Evolutionary conservation across 2,888 invertebrate genomes (phyloP).

Genomic region (Biston betularia): DNA sequence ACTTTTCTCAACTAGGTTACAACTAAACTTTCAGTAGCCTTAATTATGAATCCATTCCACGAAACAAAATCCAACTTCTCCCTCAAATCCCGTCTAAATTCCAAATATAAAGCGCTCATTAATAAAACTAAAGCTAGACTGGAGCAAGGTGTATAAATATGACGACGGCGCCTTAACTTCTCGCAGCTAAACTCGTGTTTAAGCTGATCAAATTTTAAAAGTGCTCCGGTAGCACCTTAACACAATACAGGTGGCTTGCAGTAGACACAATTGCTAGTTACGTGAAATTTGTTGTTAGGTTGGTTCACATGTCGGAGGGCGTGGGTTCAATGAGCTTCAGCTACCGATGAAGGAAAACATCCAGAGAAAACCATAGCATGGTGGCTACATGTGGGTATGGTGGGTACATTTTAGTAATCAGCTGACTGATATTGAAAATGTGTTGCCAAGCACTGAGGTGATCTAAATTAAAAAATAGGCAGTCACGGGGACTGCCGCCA

Average conservation of each 20-base stretch:
- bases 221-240: slow-evolving; percentile 25
- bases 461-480: too few species aligned
- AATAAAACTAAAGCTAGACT: slow-evolving; percentile 33
- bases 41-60: slow-evolving; percentile 1
- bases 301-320: too few species aligned
- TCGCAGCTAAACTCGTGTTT: slow-evolving; percentile 39
- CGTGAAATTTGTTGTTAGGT: too few species aligned
- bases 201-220: slow-evolving; percentile 53
- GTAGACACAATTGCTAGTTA: background rate
- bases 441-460: too few species aligned
- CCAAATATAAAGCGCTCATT: slow-evolving; percentile 31
- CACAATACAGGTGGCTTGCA: slow-evolving; percentile 3
- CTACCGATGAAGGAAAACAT: too few species aligned
- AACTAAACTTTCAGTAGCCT: background rate
- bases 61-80: slow-evolving; percentile 9
- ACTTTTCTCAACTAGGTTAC: background rate
- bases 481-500: too few species aligned
- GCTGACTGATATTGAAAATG: too few species aligned
- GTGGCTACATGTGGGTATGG: too few species aligned
- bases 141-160: slow-evolving; percentile 31
- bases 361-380: too few species aligned
- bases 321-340: too few species aligned
- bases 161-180: slow-evolving; percentile 28
- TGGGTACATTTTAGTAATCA: too few species aligned
- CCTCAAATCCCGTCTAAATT: slow-evolving; percentile 29